phyloP scores from a whole-genome alignment of 2,888 invertebrate genomes.

The Nowickia ferox region DNA sequence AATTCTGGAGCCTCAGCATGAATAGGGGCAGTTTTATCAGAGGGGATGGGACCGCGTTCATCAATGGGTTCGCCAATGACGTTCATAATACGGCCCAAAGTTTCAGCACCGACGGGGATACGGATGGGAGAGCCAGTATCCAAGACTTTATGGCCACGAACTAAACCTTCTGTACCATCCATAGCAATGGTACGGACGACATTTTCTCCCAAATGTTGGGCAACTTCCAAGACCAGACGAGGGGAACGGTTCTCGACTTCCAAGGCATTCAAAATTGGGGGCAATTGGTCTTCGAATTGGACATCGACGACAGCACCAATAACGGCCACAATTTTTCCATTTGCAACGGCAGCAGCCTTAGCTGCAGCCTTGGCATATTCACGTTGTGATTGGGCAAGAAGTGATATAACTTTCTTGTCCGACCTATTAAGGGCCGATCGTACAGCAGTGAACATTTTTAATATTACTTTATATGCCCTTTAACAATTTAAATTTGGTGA shows the following conservation, averaged over 20 bases:
- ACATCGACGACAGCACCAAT: slow-evolving; percentile 99
- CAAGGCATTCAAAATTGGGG: slow-evolving; percentile 96
- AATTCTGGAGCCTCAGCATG: slow-evolving; percentile 95
- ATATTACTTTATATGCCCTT: slow-evolving; percentile 60
- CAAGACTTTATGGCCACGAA: slow-evolving; percentile 90
- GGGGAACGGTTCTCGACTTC: slow-evolving; percentile 93
- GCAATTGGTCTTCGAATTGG: slow-evolving; percentile 94
- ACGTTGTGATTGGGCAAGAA: slow-evolving; percentile 75
- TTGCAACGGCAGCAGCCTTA: slow-evolving; percentile 73
- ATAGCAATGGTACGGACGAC: slow-evolving; percentile 95
- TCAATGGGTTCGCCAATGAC: slow-evolving; percentile 92
- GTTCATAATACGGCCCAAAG: slow-evolving; percentile 95
- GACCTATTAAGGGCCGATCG: slow-evolving; percentile 75
- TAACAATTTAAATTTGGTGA: slow-evolving; percentile 67
- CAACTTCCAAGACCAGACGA: slow-evolving; percentile 88
- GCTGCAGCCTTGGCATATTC: slow-evolving; percentile 77
- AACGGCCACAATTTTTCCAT: slow-evolving; percentile 89
- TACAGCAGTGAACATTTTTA: slow-evolving; percentile 76
- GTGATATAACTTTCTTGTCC: slow-evolving; percentile 77
- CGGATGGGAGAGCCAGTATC: slow-evolving; percentile 94
- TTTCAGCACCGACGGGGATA: slow-evolving; percentile 94
- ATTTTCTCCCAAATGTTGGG: slow-evolving; percentile 95
- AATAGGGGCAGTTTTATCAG: slow-evolving; percentile 90
- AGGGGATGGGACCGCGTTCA: slow-evolving; percentile 93
- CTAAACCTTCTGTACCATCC: slow-evolving; percentile 95